Conservation (phyloP, 2,797 vertebrate species). For the Catostomus latipinnis region DNA sequence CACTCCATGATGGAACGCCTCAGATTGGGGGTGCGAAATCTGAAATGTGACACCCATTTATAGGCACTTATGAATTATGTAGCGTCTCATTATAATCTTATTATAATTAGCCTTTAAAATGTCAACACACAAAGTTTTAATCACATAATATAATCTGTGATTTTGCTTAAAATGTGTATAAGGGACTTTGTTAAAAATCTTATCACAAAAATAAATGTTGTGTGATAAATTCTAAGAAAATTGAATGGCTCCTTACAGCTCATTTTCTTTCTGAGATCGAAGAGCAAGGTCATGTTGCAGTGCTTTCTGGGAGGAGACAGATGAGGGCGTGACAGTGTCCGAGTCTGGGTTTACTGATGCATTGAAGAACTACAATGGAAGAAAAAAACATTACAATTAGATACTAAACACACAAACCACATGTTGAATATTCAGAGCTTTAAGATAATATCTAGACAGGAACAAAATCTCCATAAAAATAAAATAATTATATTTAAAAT, state of each 20-base stretch:
- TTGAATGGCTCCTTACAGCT: constrained; percentile 79
- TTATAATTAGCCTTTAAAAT: background rate
- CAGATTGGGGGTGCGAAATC: constrained; percentile 93
- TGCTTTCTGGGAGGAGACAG: constrained; percentile 85
- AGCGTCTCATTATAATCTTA: background rate
- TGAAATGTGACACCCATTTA: constrained; percentile 63
- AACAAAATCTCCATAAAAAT: constrained; percentile 11
- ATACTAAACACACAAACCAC: constrained; percentile 18
- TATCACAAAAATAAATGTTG: background rate
- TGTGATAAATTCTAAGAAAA: background rate
- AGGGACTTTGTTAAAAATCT: background rate
- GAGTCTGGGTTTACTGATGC: constrained; percentile 86
- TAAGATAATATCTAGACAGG: background rate
- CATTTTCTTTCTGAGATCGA: constrained; percentile 90
- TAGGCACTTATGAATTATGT: background rate
- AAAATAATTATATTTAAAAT: no score
- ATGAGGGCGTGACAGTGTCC: constrained; percentile 82
- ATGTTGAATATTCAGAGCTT: background rate
- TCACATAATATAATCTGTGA: constrained; percentile 4
- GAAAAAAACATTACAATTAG: constrained; percentile 22
- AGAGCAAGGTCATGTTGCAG: constrained; percentile 83
- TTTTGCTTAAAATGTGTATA: background rate
- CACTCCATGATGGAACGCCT: constrained; percentile 93
- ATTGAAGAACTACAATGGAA: constrained; percentile 87
- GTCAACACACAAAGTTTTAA: background rate